A percentile compares a stretch with the other conserved stretches of the same genome.
These are phyloP conservation scores for Panagrolaimus sp. DNA, from an alignment of 1,140 invertebrate genomes.

Conservation along the genomic window DNA sequence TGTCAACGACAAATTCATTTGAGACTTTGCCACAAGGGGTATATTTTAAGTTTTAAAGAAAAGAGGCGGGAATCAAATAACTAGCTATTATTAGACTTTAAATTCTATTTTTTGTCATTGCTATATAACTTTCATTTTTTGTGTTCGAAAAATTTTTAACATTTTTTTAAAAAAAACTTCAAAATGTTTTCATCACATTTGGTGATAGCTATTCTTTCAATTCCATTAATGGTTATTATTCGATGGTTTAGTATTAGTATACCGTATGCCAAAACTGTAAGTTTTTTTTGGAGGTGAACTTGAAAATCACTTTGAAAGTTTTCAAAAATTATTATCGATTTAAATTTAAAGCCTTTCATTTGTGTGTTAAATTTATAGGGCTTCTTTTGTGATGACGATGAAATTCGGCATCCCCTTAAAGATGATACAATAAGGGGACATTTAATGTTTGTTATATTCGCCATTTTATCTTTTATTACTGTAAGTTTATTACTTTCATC, in stretches of 20 bases:
- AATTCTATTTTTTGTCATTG: too few relatives aligned
- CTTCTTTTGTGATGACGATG: slow-evolving; percentile 48
- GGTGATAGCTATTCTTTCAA: not conserved
- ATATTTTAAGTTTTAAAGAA: too few relatives aligned
- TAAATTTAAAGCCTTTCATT: too few relatives aligned
- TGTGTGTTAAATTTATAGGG: too few relatives aligned
- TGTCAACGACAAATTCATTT: too few relatives aligned
- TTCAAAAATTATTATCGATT: not conserved
- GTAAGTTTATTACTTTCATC: too few relatives aligned
- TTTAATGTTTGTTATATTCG: slow-evolving; percentile 39
- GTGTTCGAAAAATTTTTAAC: not conserved
- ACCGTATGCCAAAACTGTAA: slow-evolving; percentile 4
- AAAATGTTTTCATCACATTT: not conserved
- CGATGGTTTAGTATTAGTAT: not conserved
- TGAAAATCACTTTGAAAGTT: not conserved
- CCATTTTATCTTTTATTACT: slow-evolving; percentile 35
- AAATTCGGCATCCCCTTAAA: slow-evolving; percentile 44
- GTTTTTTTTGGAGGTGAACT: too few relatives aligned
- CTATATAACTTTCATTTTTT: too few relatives aligned
- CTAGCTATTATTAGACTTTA: too few relatives aligned
- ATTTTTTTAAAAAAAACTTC: too few relatives aligned
- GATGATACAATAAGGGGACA: slow-evolving; percentile 31
- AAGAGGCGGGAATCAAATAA: too few relatives aligned
- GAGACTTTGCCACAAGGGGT: too few relatives aligned
- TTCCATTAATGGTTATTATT: not conserved